phyloP scores from a whole-genome alignment of 2,888 invertebrate genomes.

The Ennomos quercinarius region DNA sequence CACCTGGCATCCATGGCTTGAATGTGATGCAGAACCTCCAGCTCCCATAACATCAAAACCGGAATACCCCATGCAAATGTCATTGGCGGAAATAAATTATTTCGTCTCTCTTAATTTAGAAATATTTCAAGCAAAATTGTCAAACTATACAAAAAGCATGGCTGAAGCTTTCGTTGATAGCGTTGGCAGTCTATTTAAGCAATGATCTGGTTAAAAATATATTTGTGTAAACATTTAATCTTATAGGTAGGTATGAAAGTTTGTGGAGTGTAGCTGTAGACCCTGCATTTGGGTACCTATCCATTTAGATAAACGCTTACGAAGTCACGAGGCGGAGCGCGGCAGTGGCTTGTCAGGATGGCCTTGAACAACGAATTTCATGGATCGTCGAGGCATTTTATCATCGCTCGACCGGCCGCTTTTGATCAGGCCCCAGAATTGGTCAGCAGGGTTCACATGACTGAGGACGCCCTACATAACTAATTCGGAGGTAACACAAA shows the following conservation, averaged over 20 bases:
- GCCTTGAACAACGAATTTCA: constrained; percentile 64
- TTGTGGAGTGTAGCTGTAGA: background rate
- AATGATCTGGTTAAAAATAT: background rate
- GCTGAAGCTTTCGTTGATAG: constrained; percentile 50
- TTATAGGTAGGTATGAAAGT: background rate
- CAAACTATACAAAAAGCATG: constrained; percentile 46
- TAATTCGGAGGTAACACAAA: constrained; percentile 13
- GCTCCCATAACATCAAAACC: constrained; percentile 40
- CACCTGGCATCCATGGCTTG: constrained; percentile 57
- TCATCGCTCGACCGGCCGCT: constrained; percentile 58
- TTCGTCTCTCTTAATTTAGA: constrained; percentile 53
- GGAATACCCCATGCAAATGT: constrained; percentile 54
- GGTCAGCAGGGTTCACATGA: constrained; percentile 61
- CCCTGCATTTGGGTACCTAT: constrained; percentile 36
- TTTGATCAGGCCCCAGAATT: constrained; percentile 79
- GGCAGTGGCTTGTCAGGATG: constrained; percentile 45
- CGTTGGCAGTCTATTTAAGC: constrained; percentile 45
- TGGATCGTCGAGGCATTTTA: constrained; percentile 63
- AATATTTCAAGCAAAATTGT: constrained; percentile 48
- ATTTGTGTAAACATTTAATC: background rate
- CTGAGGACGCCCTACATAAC: constrained; percentile 48
- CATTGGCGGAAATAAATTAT: constrained; percentile 53
- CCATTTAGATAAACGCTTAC: constrained; percentile 34
- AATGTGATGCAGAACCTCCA: constrained; percentile 46
- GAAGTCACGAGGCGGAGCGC: constrained; percentile 34